These are phyloP conservation scores for Platalea minor DNA, from an alignment of 2,797 vertebrate genomes.

Conservation along the genomic window DNA sequence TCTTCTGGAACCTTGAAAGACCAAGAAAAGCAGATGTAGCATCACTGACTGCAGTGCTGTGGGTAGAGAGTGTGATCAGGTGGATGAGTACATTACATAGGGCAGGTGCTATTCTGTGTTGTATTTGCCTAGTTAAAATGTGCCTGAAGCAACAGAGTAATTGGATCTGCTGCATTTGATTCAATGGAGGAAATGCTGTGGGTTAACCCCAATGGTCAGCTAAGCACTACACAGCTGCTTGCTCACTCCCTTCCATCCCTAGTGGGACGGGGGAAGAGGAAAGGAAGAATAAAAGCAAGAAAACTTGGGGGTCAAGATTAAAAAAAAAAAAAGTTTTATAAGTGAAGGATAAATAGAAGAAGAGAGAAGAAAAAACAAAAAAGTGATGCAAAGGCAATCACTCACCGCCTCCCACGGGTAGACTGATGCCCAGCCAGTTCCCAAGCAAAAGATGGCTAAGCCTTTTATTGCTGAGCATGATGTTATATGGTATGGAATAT, in stretches of 20 bases:
- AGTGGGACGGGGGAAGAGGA: neutral
- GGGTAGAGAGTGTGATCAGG: neutral
- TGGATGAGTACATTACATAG: neutral
- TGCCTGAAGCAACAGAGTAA: neutral
- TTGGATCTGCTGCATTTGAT: neutral
- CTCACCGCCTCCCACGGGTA: neutral
- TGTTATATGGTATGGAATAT: rapidly evolving
- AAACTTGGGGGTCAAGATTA: neutral
- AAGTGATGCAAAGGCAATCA: neutral
- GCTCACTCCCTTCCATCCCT: neutral
- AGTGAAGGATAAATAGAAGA: neutral
- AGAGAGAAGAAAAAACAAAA: neutral
- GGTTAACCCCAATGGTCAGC: neutral
- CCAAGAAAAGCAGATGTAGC: neutral
- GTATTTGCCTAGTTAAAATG: neutral
- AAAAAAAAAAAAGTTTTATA: neutral
- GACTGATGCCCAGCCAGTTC: neutral
- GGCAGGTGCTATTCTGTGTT: neutral
- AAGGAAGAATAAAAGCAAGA: neutral
- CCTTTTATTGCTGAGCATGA: neutral
- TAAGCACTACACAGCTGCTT: neutral
- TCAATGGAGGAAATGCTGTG: neutral
- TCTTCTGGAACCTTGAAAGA: neutral
- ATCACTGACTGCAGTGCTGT: neutral
- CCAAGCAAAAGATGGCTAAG: neutral